Evolutionary conservation across 1,140 invertebrate genomes (phyloP).

Genomic region (Idris sp.): DNA sequence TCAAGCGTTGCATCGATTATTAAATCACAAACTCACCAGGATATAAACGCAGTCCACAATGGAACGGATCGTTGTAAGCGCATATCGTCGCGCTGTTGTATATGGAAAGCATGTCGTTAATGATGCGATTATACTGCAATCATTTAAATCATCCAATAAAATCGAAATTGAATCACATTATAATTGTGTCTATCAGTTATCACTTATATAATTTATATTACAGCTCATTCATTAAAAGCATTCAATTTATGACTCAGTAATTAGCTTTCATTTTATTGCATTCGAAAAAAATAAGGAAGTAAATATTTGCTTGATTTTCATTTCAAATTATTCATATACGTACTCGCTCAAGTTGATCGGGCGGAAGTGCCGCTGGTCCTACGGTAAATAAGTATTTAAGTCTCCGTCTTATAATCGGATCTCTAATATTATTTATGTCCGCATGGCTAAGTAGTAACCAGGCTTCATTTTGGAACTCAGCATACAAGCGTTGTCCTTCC

Average conservation of each 20-base stretch:
- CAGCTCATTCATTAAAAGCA: background rate
- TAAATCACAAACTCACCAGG: slow-evolving; percentile 81
- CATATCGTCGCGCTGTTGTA: slow-evolving; percentile 93
- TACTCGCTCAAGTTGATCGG: slow-evolving; percentile 90
- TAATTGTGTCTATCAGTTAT: background rate
- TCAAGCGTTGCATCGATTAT: slow-evolving; percentile 50
- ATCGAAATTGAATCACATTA: background rate
- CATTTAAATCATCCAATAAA: slow-evolving; percentile 47
- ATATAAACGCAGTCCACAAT: slow-evolving; percentile 88
- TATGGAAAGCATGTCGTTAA: slow-evolving; percentile 92
- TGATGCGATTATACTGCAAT: slow-evolving; percentile 88
- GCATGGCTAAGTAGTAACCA: slow-evolving; percentile 85
- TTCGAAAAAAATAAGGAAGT: slow-evolving; percentile 1
- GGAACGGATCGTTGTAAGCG: slow-evolving; percentile 88
- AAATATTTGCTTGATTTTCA: slow-evolving; percentile 1
- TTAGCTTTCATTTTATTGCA: slow-evolving; percentile 18
- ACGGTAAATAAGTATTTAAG: slow-evolving; percentile 88
- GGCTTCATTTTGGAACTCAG: slow-evolving; percentile 87
- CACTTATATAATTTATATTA: slow-evolving; percentile 1
- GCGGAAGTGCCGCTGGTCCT: slow-evolving; percentile 89
- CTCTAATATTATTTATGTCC: slow-evolving; percentile 82
- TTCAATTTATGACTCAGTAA: slow-evolving; percentile 2
- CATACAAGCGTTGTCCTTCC: slow-evolving; percentile 87
- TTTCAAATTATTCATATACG: slow-evolving; percentile 67
- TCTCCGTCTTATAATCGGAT: slow-evolving; percentile 85